phyloP scores from a whole-genome alignment of 2,797 vertebrate genomes.

The Argentina silus region DNA sequence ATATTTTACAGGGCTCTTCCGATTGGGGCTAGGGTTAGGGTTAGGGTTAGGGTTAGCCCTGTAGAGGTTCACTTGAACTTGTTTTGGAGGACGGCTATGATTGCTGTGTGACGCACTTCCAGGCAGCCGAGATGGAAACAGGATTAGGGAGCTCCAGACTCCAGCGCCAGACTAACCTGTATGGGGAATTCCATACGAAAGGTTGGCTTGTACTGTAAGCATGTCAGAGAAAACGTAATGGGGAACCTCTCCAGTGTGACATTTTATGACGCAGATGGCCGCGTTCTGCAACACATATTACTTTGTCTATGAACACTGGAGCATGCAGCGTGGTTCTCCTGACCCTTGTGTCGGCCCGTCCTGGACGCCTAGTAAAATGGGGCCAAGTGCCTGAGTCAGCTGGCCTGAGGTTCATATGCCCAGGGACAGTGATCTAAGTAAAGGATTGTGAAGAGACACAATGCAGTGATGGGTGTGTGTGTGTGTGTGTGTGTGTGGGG shows the following conservation, averaged over 20 bases:
- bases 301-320: conserved; percentile 73
- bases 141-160: conserved; percentile 61
- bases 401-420: conserved; percentile 51
- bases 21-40: too few species aligned
- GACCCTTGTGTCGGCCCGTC: conserved; percentile 53
- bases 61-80: conserved; percentile 62
- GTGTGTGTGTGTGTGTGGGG: conserved; percentile 48
- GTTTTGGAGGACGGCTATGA: conserved; percentile 57
- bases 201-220: conserved; percentile 43
- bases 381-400: conserved; percentile 57
- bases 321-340: conserved; percentile 64
- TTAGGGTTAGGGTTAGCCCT: too few species aligned
- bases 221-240: conserved; percentile 24
- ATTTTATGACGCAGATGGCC: conserved; percentile 65
- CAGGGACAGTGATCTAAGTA: conserved; percentile 65
- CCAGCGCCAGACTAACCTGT: conserved; percentile 65
- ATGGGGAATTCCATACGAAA: conserved; percentile 62
- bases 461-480: conserved; percentile 47
- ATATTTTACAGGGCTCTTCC: conserved; percentile 35
- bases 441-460: conserved; percentile 62
- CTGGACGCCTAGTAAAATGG: conserved; percentile 45
- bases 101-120: conserved; percentile 27
- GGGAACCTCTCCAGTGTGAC: conserved; percentile 45
- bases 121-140: conserved; percentile 48
- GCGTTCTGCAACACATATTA: conserved; percentile 37